phyloP scores from a whole-genome alignment of 2,113 vertebrate species.

The Anguilla rostrata region DNA sequence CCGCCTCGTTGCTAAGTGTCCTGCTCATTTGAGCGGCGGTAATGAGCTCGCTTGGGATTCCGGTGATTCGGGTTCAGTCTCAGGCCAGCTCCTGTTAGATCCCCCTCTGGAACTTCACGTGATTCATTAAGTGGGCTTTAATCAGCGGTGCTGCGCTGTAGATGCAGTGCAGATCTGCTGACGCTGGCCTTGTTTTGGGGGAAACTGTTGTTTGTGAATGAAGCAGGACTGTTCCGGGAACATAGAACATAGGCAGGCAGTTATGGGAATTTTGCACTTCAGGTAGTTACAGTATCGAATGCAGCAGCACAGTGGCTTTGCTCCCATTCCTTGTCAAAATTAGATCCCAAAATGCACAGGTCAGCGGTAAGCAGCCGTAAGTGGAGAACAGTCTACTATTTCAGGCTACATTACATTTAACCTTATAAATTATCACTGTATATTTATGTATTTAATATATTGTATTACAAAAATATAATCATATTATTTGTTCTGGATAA shows the following conservation, averaged over 20 bases:
- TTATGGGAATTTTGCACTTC: background rate
- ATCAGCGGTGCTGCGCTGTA: slow-evolving; percentile 15
- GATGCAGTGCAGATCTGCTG: slow-evolving; percentile 1
- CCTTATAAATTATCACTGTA: too few relatives aligned
- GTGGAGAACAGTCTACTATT: too few relatives aligned
- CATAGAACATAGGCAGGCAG: too few relatives aligned
- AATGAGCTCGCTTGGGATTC: slow-evolving; percentile 71
- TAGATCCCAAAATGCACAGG: background rate
- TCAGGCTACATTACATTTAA: too few relatives aligned
- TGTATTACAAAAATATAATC: too few relatives aligned
- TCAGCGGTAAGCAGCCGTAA: too few relatives aligned
- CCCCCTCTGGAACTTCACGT: slow-evolving; percentile 29
- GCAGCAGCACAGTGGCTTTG: background rate
- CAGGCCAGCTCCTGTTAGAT: slow-evolving; percentile 59
- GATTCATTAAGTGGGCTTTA: slow-evolving; percentile 10
- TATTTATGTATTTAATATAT: too few relatives aligned
- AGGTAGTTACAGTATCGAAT: background rate
- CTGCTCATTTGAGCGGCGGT: slow-evolving; percentile 63
- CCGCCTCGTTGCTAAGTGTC: slow-evolving; percentile 54
- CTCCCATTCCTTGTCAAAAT: background rate
- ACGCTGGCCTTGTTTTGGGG: background rate
- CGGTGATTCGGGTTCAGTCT: slow-evolving; percentile 63
- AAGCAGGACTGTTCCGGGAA: background rate
- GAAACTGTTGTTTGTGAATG: background rate
- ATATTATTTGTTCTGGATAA: too few relatives aligned